Conservation (phyloP, 1,140 invertebrate genomes). For the Polyergus mexicanus region DNA sequence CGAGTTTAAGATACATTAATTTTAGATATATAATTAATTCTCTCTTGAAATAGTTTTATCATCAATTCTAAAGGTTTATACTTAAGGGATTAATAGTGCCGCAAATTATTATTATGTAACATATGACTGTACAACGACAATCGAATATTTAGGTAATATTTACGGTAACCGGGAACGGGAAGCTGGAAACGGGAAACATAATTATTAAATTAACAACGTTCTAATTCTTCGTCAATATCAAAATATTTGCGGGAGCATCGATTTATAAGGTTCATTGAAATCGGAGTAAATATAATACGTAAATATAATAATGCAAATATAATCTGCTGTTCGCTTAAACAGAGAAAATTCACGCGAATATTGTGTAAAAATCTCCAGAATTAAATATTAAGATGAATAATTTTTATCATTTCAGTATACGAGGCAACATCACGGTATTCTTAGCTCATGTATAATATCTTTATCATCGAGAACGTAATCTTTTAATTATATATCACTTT, state of each 20-base stretch:
- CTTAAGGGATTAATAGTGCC: neutral
- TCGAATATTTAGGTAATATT: neutral
- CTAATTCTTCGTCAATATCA: slow-evolving; percentile 1
- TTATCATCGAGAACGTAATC: neutral
- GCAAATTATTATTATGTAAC: neutral
- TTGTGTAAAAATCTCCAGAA: neutral
- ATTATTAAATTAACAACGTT: slow-evolving; percentile 13
- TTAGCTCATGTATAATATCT: no score
- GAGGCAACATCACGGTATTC: no score
- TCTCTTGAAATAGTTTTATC: neutral
- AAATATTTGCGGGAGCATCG: neutral
- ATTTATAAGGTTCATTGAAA: slow-evolving; percentile 2
- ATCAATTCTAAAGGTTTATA: neutral
- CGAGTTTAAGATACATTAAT: neutral
- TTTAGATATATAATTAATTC: neutral
- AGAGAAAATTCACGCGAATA: neutral
- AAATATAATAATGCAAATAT: no score
- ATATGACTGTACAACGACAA: neutral
- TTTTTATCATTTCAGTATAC: neutral
- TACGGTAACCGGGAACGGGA: neutral
- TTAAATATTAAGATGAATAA: neutral
- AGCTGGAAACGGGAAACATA: neutral
- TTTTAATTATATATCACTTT: neutral
- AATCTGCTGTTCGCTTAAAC: neutral
- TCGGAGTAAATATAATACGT: neutral